Percentiles rank a stretch among this genome's conserved stretches.
Conservation (phyloP, 2,888 invertebrate genomes). For the Caenorhabditis doughertyi region DNA sequence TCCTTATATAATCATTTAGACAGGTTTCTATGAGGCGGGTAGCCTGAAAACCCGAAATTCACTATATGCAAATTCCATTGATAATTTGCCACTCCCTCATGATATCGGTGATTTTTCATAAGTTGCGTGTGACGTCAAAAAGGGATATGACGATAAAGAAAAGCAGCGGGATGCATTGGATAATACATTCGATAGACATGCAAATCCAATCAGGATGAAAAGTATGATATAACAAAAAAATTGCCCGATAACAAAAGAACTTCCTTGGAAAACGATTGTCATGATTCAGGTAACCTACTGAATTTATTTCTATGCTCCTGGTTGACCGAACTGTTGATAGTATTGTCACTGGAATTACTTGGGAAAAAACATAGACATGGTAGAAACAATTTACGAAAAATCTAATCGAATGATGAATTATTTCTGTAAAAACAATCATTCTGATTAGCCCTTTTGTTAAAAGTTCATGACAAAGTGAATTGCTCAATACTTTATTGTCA, state of each 20-base stretch:
- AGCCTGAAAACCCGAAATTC: constrained; percentile 51
- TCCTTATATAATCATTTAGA: constrained; percentile 40
- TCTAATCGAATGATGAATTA: too few species aligned
- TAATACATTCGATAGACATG: constrained; percentile 29
- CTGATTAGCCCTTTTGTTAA: too few species aligned
- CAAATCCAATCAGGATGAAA: neutral
- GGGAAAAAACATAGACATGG: too few species aligned
- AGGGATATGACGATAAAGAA: neutral
- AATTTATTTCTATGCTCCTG: too few species aligned
- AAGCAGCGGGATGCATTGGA: constrained; percentile 11
- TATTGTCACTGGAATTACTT: too few species aligned
- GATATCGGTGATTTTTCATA: constrained; percentile 57
- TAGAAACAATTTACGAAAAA: too few species aligned
- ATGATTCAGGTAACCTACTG: too few species aligned
- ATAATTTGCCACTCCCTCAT: constrained; percentile 59
- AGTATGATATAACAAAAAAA: neutral
- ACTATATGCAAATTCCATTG: constrained; percentile 62
- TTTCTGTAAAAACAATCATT: too few species aligned
- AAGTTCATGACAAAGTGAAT: neutral
- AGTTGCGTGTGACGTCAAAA: constrained; percentile 48
- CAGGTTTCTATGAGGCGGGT: constrained; percentile 52
- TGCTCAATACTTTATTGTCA: constrained; percentile 44
- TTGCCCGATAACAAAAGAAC: too few species aligned
- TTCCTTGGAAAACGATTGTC: too few species aligned
- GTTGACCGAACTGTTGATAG: too few species aligned